Percentiles rank a stretch among this genome's conserved stretches.
Evolutionary conservation across 2,113 vertebrate species (phyloP).

Genomic region (Gymnorhina tibicen): DNA sequence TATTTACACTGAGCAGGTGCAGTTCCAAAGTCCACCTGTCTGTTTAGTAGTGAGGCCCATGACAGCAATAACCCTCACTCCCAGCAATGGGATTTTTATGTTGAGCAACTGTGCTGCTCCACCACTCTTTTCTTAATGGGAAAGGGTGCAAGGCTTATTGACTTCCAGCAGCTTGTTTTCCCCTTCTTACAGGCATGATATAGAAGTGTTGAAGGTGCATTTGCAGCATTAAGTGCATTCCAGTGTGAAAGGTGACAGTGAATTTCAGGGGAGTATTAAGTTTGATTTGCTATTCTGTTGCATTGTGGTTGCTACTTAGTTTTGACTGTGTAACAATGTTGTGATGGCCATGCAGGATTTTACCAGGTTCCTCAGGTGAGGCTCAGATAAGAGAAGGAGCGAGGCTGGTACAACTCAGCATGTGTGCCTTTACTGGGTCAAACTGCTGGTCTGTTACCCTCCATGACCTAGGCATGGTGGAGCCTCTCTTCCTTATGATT

Average conservation of each 20-base stretch:
- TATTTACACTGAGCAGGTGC: neutral
- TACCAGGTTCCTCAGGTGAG: rapidly evolving
- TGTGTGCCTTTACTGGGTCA: neutral
- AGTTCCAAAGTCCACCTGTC: neutral
- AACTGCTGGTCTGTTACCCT: neutral
- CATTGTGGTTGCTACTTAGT: neutral
- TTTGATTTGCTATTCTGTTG: neutral
- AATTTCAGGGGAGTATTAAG: neutral
- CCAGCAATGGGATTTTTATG: neutral
- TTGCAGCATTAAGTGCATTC: neutral
- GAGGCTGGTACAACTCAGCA: neutral
- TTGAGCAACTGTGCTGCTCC: neutral
- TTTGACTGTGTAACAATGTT: neutral
- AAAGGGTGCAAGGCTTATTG: neutral
- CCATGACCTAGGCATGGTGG: neutral
- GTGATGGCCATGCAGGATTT: neutral
- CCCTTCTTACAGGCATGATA: neutral
- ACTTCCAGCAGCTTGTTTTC: neutral
- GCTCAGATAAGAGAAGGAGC: neutral
- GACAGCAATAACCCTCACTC: neutral
- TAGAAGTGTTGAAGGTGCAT: neutral
- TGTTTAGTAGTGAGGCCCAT: neutral
- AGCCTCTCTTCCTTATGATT: neutral
- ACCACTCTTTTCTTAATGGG: neutral
- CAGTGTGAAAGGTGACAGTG: neutral